Evolutionary conservation across 2,888 invertebrate species (phyloP), one percentile per base, ranked within the genome.

Genomic region (Lasiommata megera): DNA sequence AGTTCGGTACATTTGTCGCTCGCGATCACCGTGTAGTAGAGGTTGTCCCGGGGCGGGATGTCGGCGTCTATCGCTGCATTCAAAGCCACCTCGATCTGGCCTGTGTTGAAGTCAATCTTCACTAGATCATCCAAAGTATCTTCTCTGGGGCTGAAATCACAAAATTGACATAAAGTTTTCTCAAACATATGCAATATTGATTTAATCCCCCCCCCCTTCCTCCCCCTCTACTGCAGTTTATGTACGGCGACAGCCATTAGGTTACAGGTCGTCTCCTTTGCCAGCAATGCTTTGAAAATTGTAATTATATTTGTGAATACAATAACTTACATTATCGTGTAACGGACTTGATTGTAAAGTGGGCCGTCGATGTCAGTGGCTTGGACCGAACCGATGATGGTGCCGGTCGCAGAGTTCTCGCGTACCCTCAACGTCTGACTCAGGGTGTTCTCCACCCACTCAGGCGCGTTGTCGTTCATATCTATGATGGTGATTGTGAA

Each of bases 291-390:
- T n/a, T n/a, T n/a, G n/a, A n/a, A n/a, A n/a, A n/a, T n/a, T n/a
- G n/a, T n/a, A 48, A 23, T 23, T 3, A 23, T 23, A 23, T 23
- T 23, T n/a, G n/a, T 44, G 41, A 41, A 2, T 6, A 17, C 7
- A 6, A 18, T 23, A 3, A 84, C 88, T 88, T 66, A 93, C 93
- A 65, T 67, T 53, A 94, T 85, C 2, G 78, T 79, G 73, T 93
- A 94, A 3, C 83, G 84, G 29, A 94, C 87, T 70, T 86, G 84
- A 74, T 93, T 93, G 73, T 90, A 91, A 1, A 91, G 83, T 0
- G 92, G 92, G 0, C 93, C 93, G 73, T 94, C 94, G 54, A 86
- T 88, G 76, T 94, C 94, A 0, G 83, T 91, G 5, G 94, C 94
- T 31, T 81, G 79, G 14, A 94, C 86, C 3, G 90, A 85, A n/a